Evolutionary conservation across 2,797 vertebrate genomes (phyloP).

Genomic region (Chelon auratus): DNA sequence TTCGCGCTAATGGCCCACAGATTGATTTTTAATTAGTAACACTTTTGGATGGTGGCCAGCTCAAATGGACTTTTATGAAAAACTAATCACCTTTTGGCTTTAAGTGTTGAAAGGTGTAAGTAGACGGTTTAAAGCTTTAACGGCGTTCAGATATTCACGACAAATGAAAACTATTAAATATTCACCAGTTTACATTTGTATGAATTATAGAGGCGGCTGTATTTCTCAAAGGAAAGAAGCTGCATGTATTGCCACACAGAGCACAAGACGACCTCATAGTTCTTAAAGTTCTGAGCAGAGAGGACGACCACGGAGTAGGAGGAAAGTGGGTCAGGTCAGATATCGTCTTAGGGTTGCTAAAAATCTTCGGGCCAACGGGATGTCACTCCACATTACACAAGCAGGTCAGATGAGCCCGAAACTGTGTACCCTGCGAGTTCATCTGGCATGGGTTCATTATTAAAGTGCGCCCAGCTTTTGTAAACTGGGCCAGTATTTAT

Average conservation of each 20-base stretch:
- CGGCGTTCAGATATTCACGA: constrained; percentile 56
- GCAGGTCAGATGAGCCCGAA: constrained; percentile 64
- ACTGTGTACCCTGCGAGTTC: constrained; percentile 61
- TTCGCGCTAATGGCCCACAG: constrained; percentile 93
- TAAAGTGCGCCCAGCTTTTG: constrained; percentile 59
- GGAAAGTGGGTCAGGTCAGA: constrained; percentile 80
- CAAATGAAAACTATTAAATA: constrained; percentile 52
- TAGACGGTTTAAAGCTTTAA: constrained; percentile 58
- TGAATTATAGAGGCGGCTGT: constrained; percentile 1
- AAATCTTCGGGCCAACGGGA: constrained; percentile 68
- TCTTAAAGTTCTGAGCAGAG: constrained; percentile 57
- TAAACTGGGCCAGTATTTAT: constrained; percentile 76
- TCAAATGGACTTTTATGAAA: constrained; percentile 88
- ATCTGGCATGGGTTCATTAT: constrained; percentile 66
- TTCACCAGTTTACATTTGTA: constrained; percentile 14
- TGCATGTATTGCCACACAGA: constrained; percentile 22
- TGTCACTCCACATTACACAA: constrained; percentile 73
- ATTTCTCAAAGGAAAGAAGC: constrained; percentile 8
- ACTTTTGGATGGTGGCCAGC: constrained; percentile 93
- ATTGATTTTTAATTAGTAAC: constrained; percentile 99
- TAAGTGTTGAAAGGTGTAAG: constrained; percentile 72
- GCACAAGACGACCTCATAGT: constrained; percentile 37
- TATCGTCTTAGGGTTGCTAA: constrained; percentile 63
- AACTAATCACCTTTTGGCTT: constrained; percentile 85
- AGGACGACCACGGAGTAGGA: constrained; percentile 19